These are phyloP conservation scores for Magallana ariakensis DNA, from an alignment of 1,140 invertebrate genomes.

Conservation along the genomic window DNA sequence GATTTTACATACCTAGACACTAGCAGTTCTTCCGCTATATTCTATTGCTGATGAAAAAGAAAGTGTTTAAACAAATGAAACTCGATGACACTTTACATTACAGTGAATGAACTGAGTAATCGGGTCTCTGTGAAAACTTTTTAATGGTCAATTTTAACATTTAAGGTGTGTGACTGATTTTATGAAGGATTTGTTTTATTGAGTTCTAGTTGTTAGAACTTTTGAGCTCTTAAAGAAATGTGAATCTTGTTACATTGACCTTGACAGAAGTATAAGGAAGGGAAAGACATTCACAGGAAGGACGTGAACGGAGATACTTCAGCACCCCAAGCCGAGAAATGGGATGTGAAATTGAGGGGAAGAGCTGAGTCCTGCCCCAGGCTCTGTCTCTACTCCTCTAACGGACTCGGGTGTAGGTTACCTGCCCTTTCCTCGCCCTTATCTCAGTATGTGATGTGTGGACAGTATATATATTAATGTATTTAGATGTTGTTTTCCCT, in stretches of 20 bases:
- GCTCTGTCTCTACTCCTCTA: not conserved
- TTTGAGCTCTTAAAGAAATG: not conserved
- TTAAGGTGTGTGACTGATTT: constrained; percentile 2
- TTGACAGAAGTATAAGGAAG: not conserved
- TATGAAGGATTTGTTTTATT: constrained; percentile 18
- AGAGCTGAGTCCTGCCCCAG: not conserved
- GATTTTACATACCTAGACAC: constrained; percentile 24
- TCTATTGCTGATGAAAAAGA: constrained; percentile 5
- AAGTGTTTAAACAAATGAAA: not conserved
- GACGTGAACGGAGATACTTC: not conserved
- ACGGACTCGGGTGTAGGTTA: constrained; percentile 14
- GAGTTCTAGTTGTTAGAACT: not conserved
- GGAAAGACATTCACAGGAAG: not conserved
- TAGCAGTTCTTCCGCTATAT: constrained; percentile 27
- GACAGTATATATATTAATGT: constrained; percentile 26
- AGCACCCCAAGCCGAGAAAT: not conserved
- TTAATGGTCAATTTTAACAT: constrained; percentile 11
- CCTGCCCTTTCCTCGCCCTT: constrained; percentile 14
- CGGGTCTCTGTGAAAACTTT: not conserved
- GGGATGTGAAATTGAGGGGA: not conserved
- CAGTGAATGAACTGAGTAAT: constrained; percentile 25
- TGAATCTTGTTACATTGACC: not conserved
- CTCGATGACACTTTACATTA: constrained; percentile 2
- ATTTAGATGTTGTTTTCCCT: constrained; percentile 34
- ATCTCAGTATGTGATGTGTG: constrained; percentile 3